These are phyloP conservation scores for Antigone vipio DNA, from an alignment of 2,113 vertebrate genomes.

Conservation along the genomic window DNA sequence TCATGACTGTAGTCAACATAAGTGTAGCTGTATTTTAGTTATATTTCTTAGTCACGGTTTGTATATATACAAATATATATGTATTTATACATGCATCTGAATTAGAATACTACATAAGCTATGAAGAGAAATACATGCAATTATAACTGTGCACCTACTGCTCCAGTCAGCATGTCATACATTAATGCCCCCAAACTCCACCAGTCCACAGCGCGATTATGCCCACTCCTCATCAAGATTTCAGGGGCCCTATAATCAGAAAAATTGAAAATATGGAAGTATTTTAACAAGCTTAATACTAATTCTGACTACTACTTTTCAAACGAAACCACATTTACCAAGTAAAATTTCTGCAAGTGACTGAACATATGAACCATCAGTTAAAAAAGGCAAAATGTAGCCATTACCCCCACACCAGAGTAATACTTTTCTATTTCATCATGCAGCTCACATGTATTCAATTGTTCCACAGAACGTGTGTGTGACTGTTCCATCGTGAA, in stretches of 20 bases:
- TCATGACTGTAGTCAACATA: not conserved
- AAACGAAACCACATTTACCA: not conserved
- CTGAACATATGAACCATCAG: not conserved
- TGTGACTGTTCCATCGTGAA: slow-evolving; percentile 98
- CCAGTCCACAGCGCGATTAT: slow-evolving; percentile 98
- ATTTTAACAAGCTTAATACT: not conserved
- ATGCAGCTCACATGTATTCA: slow-evolving; percentile 95
- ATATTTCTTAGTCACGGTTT: not conserved
- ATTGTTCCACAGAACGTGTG: slow-evolving; percentile 99
- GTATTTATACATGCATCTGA: not conserved
- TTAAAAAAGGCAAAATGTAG: slow-evolving; percentile 58
- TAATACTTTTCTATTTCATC: slow-evolving; percentile 65
- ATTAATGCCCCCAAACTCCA: slow-evolving; percentile 99
- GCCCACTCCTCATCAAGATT: slow-evolving; percentile 97
- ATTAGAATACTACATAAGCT: not conserved
- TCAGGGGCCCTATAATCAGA: slow-evolving; percentile 90
- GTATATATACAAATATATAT: not conserved
- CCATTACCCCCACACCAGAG: slow-evolving; percentile 63
- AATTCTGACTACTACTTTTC: not conserved
- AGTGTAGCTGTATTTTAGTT: not conserved
- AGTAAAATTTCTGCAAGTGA: not conserved
- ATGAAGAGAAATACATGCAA: slow-evolving; percentile 68
- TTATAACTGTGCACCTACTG: slow-evolving; percentile 89
- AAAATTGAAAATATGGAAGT: not conserved
- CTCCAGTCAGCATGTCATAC: slow-evolving; percentile 99